Percentiles rank a stretch among this genome's conserved stretches.
phyloP scores from a whole-genome alignment of 2,113 vertebrate species.

The Leucopsar rothschildi region DNA sequence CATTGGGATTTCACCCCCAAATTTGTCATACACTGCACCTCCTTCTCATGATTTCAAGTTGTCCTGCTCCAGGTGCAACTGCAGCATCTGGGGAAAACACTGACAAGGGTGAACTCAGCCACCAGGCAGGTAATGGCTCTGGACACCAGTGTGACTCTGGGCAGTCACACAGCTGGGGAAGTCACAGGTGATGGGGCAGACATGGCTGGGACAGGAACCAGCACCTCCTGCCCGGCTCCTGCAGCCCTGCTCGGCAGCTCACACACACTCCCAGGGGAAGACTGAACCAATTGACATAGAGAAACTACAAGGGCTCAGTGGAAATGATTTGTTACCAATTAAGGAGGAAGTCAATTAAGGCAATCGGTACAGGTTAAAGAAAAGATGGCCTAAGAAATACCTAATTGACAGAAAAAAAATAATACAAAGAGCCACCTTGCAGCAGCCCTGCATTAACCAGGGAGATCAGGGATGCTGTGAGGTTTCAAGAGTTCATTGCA shows the following conservation, averaged over 20 bases:
- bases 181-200: neutral
- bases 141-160: neutral
- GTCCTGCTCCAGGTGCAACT: neutral
- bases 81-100: neutral
- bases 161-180: neutral
- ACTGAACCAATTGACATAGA: neutral
- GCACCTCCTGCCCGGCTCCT: neutral
- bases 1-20: neutral
- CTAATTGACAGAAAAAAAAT: constrained; percentile 16
- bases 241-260: neutral
- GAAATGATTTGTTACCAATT: constrained; percentile 64
- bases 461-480: neutral
- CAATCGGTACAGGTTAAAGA: constrained; percentile 60
- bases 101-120: neutral
- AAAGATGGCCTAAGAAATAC: constrained; percentile 54
- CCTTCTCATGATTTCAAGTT: neutral
- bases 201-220: neutral
- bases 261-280: neutral
- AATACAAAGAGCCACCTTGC: neutral
- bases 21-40: neutral
- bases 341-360: constrained; percentile 65
- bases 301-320: constrained; percentile 34
- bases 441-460: neutral
- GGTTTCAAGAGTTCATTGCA: neutral
- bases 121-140: neutral